phyloP scores from a whole-genome alignment of 92 coral and sea anemone species.

The Scolanthus callimorphus region DNA sequence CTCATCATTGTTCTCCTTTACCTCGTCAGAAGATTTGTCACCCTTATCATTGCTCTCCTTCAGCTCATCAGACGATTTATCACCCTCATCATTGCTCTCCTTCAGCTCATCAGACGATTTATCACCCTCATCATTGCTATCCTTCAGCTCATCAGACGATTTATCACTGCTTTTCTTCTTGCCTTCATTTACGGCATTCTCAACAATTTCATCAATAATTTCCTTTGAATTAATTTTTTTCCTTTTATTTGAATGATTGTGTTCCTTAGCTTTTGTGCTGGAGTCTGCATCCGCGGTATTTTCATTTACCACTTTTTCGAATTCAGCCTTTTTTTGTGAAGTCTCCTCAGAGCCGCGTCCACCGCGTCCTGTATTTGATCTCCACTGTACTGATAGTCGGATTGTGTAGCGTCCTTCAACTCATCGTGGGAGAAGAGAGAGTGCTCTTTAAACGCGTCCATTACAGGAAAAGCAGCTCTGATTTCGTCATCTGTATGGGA shows the following conservation, averaged over 20 bases:
- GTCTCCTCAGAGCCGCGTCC: slow-evolving; percentile 59
- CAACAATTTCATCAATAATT: slow-evolving; percentile 68
- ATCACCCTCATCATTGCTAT: not conserved
- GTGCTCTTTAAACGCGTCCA: slow-evolving; percentile 70
- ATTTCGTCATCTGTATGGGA: slow-evolving; percentile 50
- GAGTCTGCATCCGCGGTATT: slow-evolving; percentile 11
- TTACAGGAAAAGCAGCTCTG: slow-evolving; percentile 71
- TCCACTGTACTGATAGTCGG: slow-evolving; percentile 48
- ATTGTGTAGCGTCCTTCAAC: slow-evolving; percentile 63
- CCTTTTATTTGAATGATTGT: slow-evolving; percentile 2
- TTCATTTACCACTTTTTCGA: slow-evolving; percentile 10
- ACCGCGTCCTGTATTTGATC: slow-evolving; percentile 64
- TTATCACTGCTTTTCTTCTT: slow-evolving; percentile 7
- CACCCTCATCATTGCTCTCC: too few species aligned
- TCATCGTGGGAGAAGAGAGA: slow-evolving; percentile 52
- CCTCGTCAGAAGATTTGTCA: too few species aligned
- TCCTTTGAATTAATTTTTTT: slow-evolving; percentile 58
- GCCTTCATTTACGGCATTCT: slow-evolving; percentile 47
- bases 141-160: too few species aligned
- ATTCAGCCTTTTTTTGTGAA: slow-evolving; percentile 54
- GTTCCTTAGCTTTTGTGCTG: not conserved
- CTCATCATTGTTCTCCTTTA: too few species aligned
- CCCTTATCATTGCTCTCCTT: too few species aligned
- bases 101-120: too few species aligned
- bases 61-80: too few species aligned